Conservation (phyloP, 2,113 vertebrate genomes). For the Coreoperca whiteheadi region DNA sequence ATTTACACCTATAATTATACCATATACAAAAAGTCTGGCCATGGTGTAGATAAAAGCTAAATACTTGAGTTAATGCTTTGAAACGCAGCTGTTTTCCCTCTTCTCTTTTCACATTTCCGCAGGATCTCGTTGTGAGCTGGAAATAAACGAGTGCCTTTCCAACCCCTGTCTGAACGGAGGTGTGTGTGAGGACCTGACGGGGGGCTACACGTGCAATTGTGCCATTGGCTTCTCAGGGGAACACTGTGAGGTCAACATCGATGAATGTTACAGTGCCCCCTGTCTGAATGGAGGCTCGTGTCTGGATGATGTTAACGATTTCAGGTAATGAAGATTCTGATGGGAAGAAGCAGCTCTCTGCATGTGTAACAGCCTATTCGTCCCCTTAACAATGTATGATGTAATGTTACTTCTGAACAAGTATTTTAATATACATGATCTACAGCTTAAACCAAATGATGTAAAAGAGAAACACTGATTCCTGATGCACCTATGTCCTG, state of each 20-base stretch:
- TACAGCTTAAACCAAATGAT: neutral
- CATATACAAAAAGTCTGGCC: neutral
- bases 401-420: neutral
- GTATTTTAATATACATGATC: neutral
- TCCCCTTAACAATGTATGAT: neutral
- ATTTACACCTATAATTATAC: neutral
- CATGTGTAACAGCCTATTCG: neutral
- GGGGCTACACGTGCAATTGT: slow-evolving; percentile 90
- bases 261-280: slow-evolving; percentile 93
- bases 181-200: slow-evolving; percentile 89
- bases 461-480: neutral
- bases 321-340: slow-evolving; percentile 85
- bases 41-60: neutral
- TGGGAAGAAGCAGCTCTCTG: neutral
- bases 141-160: slow-evolving; percentile 93
- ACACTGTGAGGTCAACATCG: slow-evolving; percentile 89
- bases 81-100: neutral
- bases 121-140: slow-evolving; percentile 90
- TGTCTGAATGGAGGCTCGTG: slow-evolving; percentile 93
- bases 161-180: slow-evolving; percentile 92
- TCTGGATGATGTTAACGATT: slow-evolving; percentile 89
- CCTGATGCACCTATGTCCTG: too few relatives aligned
- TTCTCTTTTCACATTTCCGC: neutral
- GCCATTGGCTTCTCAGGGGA: slow-evolving; percentile 89
- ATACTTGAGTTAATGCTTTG: neutral